Evolutionary conservation across 2,888 invertebrate species (phyloP), one percentile per base, ranked within the genome.

Genomic region (Meiosimyza platycephala): DNA sequence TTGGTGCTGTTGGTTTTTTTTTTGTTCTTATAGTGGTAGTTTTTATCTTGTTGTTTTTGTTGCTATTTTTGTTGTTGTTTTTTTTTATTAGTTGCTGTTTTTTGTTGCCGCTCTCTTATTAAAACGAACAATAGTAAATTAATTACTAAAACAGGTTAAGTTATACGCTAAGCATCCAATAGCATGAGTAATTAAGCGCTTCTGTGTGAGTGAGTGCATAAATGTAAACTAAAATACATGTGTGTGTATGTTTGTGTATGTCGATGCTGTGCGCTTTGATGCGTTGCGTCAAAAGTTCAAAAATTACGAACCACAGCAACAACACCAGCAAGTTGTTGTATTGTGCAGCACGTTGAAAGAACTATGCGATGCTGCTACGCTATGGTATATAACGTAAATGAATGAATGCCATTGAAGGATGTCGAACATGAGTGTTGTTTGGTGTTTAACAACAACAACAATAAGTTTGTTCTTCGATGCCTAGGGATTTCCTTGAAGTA

Each of bases 131-230:
- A 85, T 85, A 82, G 82, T 79, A 85, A 85, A 85, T 85, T 84
- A 85, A 85, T 85, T 85, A 84, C 85, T 81, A 83, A 85, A 85
- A 83, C 84, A 83, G 84, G 84, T 84, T 85, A 85, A 84, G 83
- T 85, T 85, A 83, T 82, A 83, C 80, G 81, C 85, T 79, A 79
- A 80, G 80, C 79, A 79, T 80, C 79, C 70, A 78, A 80, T 80
- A 79, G 78, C 63, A 77, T 75, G 79, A 78, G 78, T 79, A 79
- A 79, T 79, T 79, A 80, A 80, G 78, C 76, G 77, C 78, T 78
- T 79, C 76, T 76, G 76, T 77, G 78, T 13, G 52, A 15, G 52
- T 16, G 33, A 40, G 40, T 40, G 47, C 33, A 50, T 59, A 28
- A 13, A 40, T 57, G 33, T 51, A 28, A 28, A 28, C 4, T 60